A percentile compares a stretch with the other conserved stretches of the same genome.
phyloP scores from a whole-genome alignment of 2,113 vertebrate genomes.

The Chiloscyllium plagiosum region DNA sequence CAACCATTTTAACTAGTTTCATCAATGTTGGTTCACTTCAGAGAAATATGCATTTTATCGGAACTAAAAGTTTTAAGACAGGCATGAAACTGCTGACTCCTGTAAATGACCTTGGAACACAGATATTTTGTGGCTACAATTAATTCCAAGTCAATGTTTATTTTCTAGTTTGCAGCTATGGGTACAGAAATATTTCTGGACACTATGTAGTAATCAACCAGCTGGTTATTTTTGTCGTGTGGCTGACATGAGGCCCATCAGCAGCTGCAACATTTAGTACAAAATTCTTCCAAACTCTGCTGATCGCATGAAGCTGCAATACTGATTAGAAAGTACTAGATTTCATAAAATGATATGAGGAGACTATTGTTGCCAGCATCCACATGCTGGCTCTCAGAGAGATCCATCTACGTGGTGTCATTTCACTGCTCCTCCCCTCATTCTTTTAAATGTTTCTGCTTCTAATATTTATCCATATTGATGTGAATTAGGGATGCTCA shows the following conservation, averaged over 20 bases:
- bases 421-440: not conserved
- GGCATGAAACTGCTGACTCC: not conserved
- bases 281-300: not conserved
- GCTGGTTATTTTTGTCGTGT: not conserved
- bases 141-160: not conserved
- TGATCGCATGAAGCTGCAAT: not conserved
- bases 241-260: not conserved
- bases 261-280: not conserved
- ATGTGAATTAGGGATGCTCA: no score
- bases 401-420: not conserved
- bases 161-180: not conserved
- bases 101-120: constrained; percentile 5
- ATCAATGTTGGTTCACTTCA: not conserved
- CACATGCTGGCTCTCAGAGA: not conserved
- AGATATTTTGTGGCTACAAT: not conserved
- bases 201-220: not conserved
- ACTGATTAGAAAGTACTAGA: not conserved
- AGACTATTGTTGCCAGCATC: not conserved
- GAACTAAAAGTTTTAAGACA: not conserved
- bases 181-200: not conserved
- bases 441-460: not conserved
- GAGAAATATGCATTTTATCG: not conserved
- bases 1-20: not conserved
- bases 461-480: not conserved
- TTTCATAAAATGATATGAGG: not conserved